Evolutionary conservation across 2,888 invertebrate species (phyloP).

Genomic region (Axea sp.): DNA sequence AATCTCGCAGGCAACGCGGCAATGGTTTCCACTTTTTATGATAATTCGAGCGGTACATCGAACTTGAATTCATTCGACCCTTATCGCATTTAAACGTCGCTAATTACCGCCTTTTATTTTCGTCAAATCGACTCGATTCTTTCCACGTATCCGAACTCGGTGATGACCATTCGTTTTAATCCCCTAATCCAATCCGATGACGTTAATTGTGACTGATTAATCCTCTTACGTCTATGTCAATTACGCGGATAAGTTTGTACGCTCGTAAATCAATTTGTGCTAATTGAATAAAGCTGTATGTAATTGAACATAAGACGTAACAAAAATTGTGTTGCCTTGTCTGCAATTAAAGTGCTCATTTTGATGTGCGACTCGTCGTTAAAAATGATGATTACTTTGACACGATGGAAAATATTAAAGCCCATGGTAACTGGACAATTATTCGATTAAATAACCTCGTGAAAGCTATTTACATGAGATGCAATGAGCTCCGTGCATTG

Average conservation of each 20-base stretch:
- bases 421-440: neutral
- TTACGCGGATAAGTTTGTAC: slow-evolving; percentile 40
- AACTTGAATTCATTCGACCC: no score
- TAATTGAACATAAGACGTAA: slow-evolving; percentile 31
- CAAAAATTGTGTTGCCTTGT: slow-evolving; percentile 4
- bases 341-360: slow-evolving; percentile 22
- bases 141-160: no score
- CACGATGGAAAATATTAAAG: slow-evolving; percentile 8
- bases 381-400: slow-evolving; percentile 3
- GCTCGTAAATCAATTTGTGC: slow-evolving; percentile 54
- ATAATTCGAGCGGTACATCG: no score
- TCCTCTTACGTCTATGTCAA: slow-evolving; percentile 45
- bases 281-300: slow-evolving; percentile 36
- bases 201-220: slow-evolving; percentile 44
- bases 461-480: slow-evolving; percentile 33
- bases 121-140: no score
- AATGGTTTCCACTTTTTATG: slow-evolving; percentile 16
- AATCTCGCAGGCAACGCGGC: slow-evolving; percentile 30
- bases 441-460: slow-evolving; percentile 14
- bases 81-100: no score
- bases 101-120: no score
- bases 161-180: slow-evolving; percentile 10
- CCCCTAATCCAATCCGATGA: slow-evolving; percentile 10
- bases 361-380: slow-evolving; percentile 1
- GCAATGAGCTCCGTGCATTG: slow-evolving; percentile 16